Base-by-base conservation (phyloP, 2,113 vertebrate genomes). In the Cyrtonyx montezumae region DNA sequence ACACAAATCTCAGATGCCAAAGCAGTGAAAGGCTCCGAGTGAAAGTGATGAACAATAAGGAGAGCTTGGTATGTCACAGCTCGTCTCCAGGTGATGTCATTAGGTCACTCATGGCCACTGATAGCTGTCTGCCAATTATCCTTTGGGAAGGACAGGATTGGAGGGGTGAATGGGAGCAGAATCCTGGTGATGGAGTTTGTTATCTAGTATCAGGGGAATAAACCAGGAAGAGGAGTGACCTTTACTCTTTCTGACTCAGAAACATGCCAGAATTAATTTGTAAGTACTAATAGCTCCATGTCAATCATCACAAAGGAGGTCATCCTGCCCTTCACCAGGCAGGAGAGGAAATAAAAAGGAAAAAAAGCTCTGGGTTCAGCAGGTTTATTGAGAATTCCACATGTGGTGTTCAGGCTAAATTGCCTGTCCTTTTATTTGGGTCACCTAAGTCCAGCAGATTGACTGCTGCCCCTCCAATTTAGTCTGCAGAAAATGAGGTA, bases 211-310 rank as follows among this genome's bases (percentile, higher is more conserved):
- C 0, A 0, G 2, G 25, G 43, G 87, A 37, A 70, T 20, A 46
- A 81, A 80, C 10, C 28, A 49, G 55, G 79, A 90, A 75, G 59
- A 48, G 59, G 42, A 15, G 7, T 36, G 53, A 55, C 58, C 48
- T 83, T 85, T 68, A 58, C 55, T 71, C 80, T 40, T 79, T n/a
- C 84, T 80, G 92, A 76, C 46, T 92, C 87, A 86, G 84, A 69
- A 58, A 43, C 4, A 18, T 1, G 20, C 13, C 58, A 58, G 63
- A 34, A 36, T 83, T 40, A 6, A 61, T 67, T 76, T 87, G 18
- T 13, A 66, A 69, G 81, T 26, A 46, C 30, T 53, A 10, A 26
- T 43, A n/a, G 32, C 43, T 79, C 63, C 37, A 37, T 84, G 87
- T 45, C 63, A 49, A 2, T 83, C 88, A 74, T 8, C 73, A 17